A percentile compares a stretch with the other conserved stretches of the same genome.
Evolutionary conservation across 2,888 invertebrate genomes (phyloP).

Genomic region (Drosophila flavopinicola): DNA sequence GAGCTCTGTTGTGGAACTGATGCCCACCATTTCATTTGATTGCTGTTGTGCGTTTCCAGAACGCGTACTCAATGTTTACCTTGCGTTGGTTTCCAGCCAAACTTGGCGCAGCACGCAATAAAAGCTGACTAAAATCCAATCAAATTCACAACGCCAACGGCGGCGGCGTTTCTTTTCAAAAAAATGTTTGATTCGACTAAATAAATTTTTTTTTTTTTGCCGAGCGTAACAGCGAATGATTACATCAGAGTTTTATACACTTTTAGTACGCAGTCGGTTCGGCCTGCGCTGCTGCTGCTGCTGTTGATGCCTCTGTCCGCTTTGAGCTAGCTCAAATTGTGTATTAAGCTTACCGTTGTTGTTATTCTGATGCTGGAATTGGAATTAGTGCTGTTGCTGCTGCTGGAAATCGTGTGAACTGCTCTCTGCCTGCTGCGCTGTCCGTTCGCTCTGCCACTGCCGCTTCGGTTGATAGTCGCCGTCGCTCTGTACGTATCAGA

Average conservation of each 20-base stretch:
- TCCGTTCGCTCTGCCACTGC: constrained; percentile 19
- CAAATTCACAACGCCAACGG: background rate
- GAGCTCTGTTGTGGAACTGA: constrained; percentile 1
- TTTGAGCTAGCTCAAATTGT: constrained; percentile 33
- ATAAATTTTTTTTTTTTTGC: constrained; percentile 34
- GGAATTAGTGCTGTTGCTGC: constrained; percentile 1
- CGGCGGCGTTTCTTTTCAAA: background rate
- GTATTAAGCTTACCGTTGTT: constrained; percentile 67
- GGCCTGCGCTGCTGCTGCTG: background rate
- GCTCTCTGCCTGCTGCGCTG: constrained; percentile 20
- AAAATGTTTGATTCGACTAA: constrained; percentile 6
- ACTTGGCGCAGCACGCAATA: constrained; percentile 17
- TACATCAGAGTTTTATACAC: constrained; percentile 77
- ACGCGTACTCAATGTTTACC: constrained; percentile 28
- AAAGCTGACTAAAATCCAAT: constrained; percentile 1
- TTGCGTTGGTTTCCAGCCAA: constrained; percentile 22
- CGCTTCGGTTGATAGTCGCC: constrained; percentile 60
- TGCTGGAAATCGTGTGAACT: constrained; percentile 31
- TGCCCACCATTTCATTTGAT: background rate
- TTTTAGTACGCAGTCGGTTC: constrained; percentile 29
- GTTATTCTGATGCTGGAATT: constrained; percentile 32
- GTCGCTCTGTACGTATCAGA: constrained; percentile 65
- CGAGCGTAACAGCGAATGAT: constrained; percentile 69
- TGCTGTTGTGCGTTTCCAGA: constrained; percentile 20
- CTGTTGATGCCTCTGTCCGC: constrained; percentile 27